Conservation (phyloP, 2,888 invertebrate genomes). For the Drosophila ustulata region DNA sequence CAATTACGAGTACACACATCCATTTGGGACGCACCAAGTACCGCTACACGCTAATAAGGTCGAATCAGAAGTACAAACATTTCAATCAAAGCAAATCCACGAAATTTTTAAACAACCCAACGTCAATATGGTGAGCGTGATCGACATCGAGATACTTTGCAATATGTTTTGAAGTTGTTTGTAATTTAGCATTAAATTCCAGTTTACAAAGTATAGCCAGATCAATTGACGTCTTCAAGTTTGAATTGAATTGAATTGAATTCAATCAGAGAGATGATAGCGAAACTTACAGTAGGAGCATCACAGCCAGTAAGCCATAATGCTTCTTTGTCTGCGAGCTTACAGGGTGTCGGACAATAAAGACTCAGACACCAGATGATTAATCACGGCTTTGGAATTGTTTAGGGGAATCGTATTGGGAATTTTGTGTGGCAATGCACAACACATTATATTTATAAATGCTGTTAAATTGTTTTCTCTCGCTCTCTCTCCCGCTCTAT, state of each 20-base stretch:
- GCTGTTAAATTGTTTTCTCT: not conserved
- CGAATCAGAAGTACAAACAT: constrained; percentile 65
- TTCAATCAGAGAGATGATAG: no score
- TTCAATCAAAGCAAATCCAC: constrained; percentile 22
- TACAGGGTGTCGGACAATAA: constrained; percentile 7
- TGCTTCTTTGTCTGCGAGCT: not conserved
- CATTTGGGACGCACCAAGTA: constrained; percentile 25
- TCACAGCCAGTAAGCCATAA: not conserved
- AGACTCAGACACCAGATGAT: constrained; percentile 15
- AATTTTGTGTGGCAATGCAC: constrained; percentile 22
- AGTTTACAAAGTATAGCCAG: no score
- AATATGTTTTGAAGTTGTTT: no score
- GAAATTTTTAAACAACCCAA: constrained; percentile 17
- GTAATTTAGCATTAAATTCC: no score
- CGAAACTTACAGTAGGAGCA: no score
- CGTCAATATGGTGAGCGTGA: not conserved
- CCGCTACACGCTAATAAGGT: constrained; percentile 37
- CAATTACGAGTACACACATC: constrained; percentile 31
- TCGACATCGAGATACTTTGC: not conserved
- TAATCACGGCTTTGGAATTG: constrained; percentile 29
- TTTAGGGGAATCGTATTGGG: constrained; percentile 23
- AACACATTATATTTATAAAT: constrained; percentile 14
- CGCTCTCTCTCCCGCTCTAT: no score
- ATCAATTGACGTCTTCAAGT: no score
- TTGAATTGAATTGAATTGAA: no score